Base-by-base conservation (phyloP, 2,797 vertebrate species). In the Poliocrania exsul region DNA sequence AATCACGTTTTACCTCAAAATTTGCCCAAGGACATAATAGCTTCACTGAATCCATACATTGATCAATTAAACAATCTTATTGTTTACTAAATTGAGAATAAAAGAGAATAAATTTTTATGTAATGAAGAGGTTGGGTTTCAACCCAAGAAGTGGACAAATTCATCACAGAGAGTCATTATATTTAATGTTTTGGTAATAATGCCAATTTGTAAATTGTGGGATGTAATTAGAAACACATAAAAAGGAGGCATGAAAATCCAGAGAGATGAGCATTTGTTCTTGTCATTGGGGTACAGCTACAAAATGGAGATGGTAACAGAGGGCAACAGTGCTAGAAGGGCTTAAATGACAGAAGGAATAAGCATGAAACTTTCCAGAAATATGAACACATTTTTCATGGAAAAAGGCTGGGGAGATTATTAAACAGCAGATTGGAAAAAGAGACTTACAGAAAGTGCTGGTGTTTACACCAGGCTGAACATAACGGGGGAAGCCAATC, bases 341-440 rank as follows among this genome's bases (percentile, higher is more conserved):
- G 42, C 50, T 89, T 83, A 87, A 94, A 82, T 53, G 84, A 80
- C 91, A 94, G 78, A 81, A 83, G n/a, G 4, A 87, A 77, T 91
- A 92, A 87, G 37, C 57, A 64, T 28, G 21, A 91, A 71, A 21
- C 56, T 83, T 94, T 93, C 81, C 50, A 86, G 72, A 95, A 90
- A 83, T 50, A 71, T 40, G 53, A 95, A 83, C 3, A 4, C 17
- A 61, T 93, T 92, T 90, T 11, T 74, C 38, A 61, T 71, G n/a
- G 29, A 33, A 87, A 91, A 95, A 64, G 35, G 21, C 53, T 73
- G 26, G 14, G 25, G 26, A 81, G 49, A 71, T 92, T 93, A 83
- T 80, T 89, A 86, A 93, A 73, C 37, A 57, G 72, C 66, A 91
- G 42, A 38, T 24, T 71, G 67, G 82, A 78, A 81, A 61, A 62